Evolutionary conservation across 2,888 invertebrate species (phyloP).

Genomic region (Dolichopus griseipennis): DNA sequence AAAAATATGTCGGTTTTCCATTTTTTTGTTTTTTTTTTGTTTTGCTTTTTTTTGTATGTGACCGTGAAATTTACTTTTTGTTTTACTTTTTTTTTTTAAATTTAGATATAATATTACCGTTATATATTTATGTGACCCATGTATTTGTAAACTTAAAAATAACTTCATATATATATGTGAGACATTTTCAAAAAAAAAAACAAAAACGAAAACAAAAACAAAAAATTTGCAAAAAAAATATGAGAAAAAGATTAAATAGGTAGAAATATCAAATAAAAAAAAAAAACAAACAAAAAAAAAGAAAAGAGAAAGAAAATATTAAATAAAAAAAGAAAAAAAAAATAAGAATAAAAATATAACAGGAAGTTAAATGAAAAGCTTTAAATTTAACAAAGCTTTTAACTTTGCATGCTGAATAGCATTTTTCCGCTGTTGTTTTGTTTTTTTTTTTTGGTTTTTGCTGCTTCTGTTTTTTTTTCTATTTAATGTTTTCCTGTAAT

Average conservation of each 20-base stretch:
- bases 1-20: too few species aligned
- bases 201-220: neutral
- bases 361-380: slow-evolving; percentile 6
- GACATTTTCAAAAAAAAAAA: too few species aligned
- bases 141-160: neutral
- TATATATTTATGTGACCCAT: neutral
- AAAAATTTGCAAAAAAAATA: neutral
- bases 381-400: neutral
- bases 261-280: neutral
- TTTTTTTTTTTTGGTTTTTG: too few species aligned
- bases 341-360: neutral
- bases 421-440: neutral
- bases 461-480: too few species aligned
- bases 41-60: neutral
- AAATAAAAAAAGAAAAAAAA: neutral
- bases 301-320: neutral
- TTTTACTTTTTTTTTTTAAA: neutral
- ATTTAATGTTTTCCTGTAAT: neutral
- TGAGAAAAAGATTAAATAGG: neutral
- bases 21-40: neutral
- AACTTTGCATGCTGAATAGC: slow-evolving; percentile 1
- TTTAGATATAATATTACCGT: neutral
- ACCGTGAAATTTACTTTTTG: neutral
- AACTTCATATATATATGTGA: neutral
- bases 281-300: neutral